Conservation (phyloP, 2,113 vertebrate species). For the Lepidothrix coronata region DNA sequence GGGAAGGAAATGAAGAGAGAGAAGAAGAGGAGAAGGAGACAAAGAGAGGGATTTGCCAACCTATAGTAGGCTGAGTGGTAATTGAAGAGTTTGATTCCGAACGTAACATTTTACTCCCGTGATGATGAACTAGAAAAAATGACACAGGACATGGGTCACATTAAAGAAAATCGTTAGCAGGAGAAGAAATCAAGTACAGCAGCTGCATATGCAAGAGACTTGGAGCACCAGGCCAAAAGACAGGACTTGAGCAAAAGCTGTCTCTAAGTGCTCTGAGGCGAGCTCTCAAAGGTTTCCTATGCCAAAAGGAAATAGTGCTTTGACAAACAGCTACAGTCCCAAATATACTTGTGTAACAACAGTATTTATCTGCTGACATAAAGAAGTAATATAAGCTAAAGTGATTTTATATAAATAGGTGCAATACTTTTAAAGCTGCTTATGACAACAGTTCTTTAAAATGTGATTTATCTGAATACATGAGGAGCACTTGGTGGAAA, state of each 20-base stretch:
- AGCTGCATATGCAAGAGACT: constrained; percentile 72
- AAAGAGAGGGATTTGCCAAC: constrained; percentile 98
- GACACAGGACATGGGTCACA: constrained; percentile 86
- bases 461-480: not conserved
- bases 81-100: constrained; percentile 99
- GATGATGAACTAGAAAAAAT: constrained; percentile 99
- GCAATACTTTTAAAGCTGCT: not conserved
- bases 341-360: not conserved
- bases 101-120: constrained; percentile 99
- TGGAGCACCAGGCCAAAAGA: constrained; percentile 67
- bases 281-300: not conserved
- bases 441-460: not conserved
- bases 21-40: constrained; percentile 71
- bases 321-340: not conserved
- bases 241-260: constrained; percentile 59
- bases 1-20: constrained; percentile 70
- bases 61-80: constrained; percentile 99
- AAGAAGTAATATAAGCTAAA: constrained; percentile 8
- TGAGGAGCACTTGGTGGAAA: not conserved
- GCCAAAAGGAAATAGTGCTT: not conserved
- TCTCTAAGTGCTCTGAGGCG: constrained; percentile 11
- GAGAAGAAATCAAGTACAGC: constrained; percentile 81
- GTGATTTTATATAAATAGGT: not conserved
- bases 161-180: constrained; percentile 84
- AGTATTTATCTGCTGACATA: constrained; percentile 43